Base-by-base conservation (phyloP, 2,888 invertebrate genomes). In the Camponotus fellah region DNA sequence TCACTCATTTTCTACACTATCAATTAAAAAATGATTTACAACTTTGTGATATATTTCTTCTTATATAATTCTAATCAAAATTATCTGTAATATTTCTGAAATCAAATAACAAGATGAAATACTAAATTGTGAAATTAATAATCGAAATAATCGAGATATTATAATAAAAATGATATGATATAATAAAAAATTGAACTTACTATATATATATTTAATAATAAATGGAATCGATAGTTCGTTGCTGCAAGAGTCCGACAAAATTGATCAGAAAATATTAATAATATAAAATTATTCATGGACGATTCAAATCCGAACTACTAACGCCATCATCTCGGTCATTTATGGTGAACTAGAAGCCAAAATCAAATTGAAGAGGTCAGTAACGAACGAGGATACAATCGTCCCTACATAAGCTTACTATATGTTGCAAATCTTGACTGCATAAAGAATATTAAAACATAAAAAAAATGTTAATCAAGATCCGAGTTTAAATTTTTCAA, bases 261-360 rank as follows among this genome's bases (percentile, higher is more conserved):
- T 26, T 12, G 21, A 26, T 21, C n/a, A 34, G 12, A 34, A 58
- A 64, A 40, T 32, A 4, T 3, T 26, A 75, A 64, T 34, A 56
- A 32, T 76, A 68, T 76, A 68, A 17, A 58, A 43, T 26, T 17
- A 4, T 32, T 34, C 9, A 14, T 14, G 3, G n/a, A 5, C 17
- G 12, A 65, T 9, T 77, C 14, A 68, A 68, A 77, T 34, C 46
- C 32, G 17, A 58, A 9, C 68, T 34, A 43, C 68, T 58, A 77
- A 77, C 77, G 68, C 77, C 77, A 77, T 77, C 77, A 6, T 32
- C 43, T 77, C 77, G 68, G 66, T 43, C 26, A 68, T 43, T 34
- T 40, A 14, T 0, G 32, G 14, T 65, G 53, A 65, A 76, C 40
- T 58, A 26, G 32, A 68, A 43, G 21, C 40, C 68, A 43, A 4